Evolutionary conservation across 2,797 vertebrate species (phyloP).

Genomic region (Sebastes hubbsi): DNA sequence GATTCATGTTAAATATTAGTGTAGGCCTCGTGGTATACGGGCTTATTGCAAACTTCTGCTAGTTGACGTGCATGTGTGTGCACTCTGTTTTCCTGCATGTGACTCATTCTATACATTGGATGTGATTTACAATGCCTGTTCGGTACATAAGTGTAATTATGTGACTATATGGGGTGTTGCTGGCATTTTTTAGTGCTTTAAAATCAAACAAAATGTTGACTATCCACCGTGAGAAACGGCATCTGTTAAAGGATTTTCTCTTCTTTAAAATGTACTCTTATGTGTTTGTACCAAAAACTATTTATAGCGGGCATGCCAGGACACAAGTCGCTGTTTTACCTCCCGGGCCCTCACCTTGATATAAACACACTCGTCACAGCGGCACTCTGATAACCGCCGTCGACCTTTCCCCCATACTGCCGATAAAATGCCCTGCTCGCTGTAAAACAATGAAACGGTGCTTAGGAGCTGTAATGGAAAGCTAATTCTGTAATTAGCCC

Average conservation of each 20-base stretch:
- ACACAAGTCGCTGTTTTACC: not conserved
- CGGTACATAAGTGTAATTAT: not conserved
- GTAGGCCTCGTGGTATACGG: not conserved
- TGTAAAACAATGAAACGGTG: slow-evolving; percentile 79
- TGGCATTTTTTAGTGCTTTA: not conserved
- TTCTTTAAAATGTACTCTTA: not conserved
- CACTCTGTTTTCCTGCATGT: slow-evolving; percentile 12
- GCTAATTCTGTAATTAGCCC: slow-evolving; percentile 80
- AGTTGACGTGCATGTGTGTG: not conserved
- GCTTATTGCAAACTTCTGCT: slow-evolving; percentile 6
- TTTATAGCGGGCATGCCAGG: not conserved
- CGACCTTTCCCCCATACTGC: slow-evolving; percentile 59
- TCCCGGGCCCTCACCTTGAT: slow-evolving; percentile 41
- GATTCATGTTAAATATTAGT: slow-evolving; percentile 33
- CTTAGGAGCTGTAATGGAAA: slow-evolving; percentile 74
- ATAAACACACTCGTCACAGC: slow-evolving; percentile 38
- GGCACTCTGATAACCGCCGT: slow-evolving; percentile 34
- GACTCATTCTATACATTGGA: slow-evolving; percentile 16
- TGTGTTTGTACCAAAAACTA: not conserved
- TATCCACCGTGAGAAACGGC: not conserved
- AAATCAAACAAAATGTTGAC: not conserved
- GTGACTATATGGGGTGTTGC: not conserved
- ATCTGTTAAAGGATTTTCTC: not conserved
- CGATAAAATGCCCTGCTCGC: slow-evolving; percentile 54
- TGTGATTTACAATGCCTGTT: slow-evolving; percentile 26